Conservation (phyloP, 2,888 invertebrate genomes). For the Suillia variegata region DNA sequence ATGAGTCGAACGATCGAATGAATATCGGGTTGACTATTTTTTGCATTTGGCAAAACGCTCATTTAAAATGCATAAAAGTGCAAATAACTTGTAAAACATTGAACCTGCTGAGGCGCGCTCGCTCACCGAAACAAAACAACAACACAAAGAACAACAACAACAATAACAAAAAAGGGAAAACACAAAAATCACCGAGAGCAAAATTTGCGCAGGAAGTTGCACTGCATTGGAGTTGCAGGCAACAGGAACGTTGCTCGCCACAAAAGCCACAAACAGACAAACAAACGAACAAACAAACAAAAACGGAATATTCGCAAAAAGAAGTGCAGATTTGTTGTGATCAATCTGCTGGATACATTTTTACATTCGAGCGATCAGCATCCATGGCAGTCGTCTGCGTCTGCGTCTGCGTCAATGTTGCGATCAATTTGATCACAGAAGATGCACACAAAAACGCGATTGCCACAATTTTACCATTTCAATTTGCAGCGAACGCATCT, state of each 20-base stretch:
- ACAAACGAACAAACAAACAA: no score
- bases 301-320: neutral
- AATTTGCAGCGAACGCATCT: neutral
- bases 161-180: neutral
- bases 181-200: no score
- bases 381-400: neutral
- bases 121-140: neutral
- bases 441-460: neutral
- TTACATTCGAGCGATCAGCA: neutral
- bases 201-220: no score
- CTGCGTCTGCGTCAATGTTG: neutral
- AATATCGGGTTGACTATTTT: neutral
- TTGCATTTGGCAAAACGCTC: neutral
- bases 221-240: no score
- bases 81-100: constrained; percentile 25
- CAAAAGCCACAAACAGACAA: no score
- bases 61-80: constrained; percentile 24
- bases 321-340: constrained; percentile 3
- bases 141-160: neutral
- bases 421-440: neutral
- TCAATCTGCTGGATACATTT: neutral
- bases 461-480: neutral
- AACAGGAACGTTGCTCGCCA: no score
- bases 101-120: neutral
- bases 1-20: neutral